Conservation (phyloP, 1,140 invertebrate species). For the Lutraria rhynchaena region DNA sequence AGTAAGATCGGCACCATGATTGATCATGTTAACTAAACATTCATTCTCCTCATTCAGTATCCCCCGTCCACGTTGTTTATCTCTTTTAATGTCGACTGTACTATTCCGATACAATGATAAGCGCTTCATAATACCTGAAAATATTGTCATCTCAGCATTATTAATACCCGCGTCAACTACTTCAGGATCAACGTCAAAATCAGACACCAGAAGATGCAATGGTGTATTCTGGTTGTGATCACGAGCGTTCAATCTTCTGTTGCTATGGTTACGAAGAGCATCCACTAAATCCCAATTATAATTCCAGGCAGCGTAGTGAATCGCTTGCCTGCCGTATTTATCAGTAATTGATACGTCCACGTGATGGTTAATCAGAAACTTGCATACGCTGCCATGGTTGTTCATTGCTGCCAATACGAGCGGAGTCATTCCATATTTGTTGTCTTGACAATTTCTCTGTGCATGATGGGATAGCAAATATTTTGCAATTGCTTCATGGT, state of each 20-base stretch:
- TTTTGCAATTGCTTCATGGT: conserved; percentile 35
- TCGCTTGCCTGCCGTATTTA: conserved; percentile 37
- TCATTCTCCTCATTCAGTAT: conserved; percentile 39
- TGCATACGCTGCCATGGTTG: conserved; percentile 38
- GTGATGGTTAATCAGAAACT: conserved; percentile 36
- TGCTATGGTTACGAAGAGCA: conserved; percentile 21
- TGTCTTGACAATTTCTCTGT: conserved; percentile 37
- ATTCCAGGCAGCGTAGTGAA: conserved; percentile 63
- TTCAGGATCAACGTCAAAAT: conserved; percentile 16
- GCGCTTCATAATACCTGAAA: neutral
- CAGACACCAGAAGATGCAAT: conserved; percentile 52
- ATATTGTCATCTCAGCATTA: neutral
- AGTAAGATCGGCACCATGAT: conserved; percentile 30
- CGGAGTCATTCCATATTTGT: conserved; percentile 52
- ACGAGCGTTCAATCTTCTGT: conserved; percentile 17
- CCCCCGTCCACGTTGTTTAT: conserved; percentile 1
- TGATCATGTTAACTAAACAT: conserved; percentile 37
- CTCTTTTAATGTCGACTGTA: conserved; percentile 24
- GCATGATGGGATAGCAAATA: conserved; percentile 37
- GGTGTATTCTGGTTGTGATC: conserved; percentile 47
- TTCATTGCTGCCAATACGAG: conserved; percentile 45
- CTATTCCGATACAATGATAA: neutral
- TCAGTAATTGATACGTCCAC: conserved; percentile 47
- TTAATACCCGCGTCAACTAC: neutral
- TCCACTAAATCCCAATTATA: conserved; percentile 51